Base-by-base conservation (phyloP, 2,888 invertebrate genomes). In the Rhamphomyia laevipes region DNA sequence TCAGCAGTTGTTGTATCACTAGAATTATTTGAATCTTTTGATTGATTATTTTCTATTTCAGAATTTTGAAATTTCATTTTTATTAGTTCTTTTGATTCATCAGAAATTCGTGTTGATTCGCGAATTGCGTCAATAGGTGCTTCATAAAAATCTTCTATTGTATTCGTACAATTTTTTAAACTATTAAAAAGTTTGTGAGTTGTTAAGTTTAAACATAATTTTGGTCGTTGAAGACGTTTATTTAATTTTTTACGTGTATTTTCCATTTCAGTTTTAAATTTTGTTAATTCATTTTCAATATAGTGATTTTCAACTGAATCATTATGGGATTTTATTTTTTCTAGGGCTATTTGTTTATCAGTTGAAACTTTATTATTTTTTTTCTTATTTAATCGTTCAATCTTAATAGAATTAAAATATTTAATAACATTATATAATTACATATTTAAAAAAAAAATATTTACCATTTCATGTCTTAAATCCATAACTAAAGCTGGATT, bases 401-500 rank as follows among this genome's bases (percentile, higher is more conserved):
- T 48, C 48, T 49, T 12, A 43, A 44, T 41, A 31, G 40, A 40
- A 44, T 16, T 9, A 21, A 42, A 42, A 9, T 42, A 10, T 27
- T 3, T 15, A 35, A 16, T 16, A 16, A 4, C 6, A 7, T 4
- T 37, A 37, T 37, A 15, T 37, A 37, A n/a, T 3, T 4, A 37
- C 3, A 37, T 15, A 15, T 37, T 2, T 23, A 35, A 35, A 35
- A 13, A 35, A 35, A 35, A n/a, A n/a, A 4, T n/a, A 13, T 45
- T 59, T 56, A 70, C 70, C 62, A 64, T 62, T 56, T 67, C 57
- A 57, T 71, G 71, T 2, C 71, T 57, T 51, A 71, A 54, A 51
- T 71, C 61, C 71, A 71, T 71, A 2, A 71, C 64, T 2, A 68
- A 47, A n/a, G 59, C 57, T 0, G 71, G 71, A 63, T 65, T 59